These are phyloP conservation scores for Diadegma fenestrale DNA, from an alignment of 2,888 invertebrate genomes.

Conservation along the genomic window DNA sequence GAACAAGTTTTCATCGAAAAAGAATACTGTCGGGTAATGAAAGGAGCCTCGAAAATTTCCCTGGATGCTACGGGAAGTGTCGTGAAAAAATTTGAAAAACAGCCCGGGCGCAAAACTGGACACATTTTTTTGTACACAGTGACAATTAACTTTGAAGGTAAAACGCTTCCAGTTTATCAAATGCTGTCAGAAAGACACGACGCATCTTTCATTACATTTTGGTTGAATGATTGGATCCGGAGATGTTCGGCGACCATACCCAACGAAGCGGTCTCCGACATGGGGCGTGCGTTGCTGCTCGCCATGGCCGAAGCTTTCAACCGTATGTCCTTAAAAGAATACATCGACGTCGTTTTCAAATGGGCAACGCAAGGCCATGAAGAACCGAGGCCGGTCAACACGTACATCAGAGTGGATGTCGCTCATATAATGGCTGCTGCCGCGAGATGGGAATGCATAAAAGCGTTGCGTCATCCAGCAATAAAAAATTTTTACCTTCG, in stretches of 20 bases:
- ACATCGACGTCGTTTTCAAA: slow-evolving; percentile 50
- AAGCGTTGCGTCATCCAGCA: not conserved
- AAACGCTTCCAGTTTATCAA: slow-evolving; percentile 57
- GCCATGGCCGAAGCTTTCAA: slow-evolving; percentile 59
- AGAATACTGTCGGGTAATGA: slow-evolving; percentile 48
- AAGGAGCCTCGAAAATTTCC: slow-evolving; percentile 36
- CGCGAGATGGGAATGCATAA: not conserved
- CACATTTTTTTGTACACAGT: slow-evolving; percentile 61
- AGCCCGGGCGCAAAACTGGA: slow-evolving; percentile 39
- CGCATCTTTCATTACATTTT: slow-evolving; percentile 25
- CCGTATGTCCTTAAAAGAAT: slow-evolving; percentile 41
- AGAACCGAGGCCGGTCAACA: slow-evolving; percentile 39
- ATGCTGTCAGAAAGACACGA: slow-evolving; percentile 61
- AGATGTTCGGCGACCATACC: slow-evolving; percentile 42
- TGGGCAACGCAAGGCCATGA: slow-evolving; percentile 47
- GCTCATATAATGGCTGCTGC: not conserved
- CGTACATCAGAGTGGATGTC: slow-evolving; percentile 23
- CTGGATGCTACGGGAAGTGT: slow-evolving; percentile 56
- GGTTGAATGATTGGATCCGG: not conserved
- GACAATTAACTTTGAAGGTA: slow-evolving; percentile 51
- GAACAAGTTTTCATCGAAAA: slow-evolving; percentile 55
- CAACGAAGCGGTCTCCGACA: slow-evolving; percentile 50
- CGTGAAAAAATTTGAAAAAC: slow-evolving; percentile 54
- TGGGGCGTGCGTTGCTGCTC: slow-evolving; percentile 49
- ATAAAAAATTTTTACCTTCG: slow-evolving; percentile 45